These are phyloP conservation scores for Upupa epops DNA, from an alignment of 2,113 vertebrate genomes.

Conservation along the genomic window DNA sequence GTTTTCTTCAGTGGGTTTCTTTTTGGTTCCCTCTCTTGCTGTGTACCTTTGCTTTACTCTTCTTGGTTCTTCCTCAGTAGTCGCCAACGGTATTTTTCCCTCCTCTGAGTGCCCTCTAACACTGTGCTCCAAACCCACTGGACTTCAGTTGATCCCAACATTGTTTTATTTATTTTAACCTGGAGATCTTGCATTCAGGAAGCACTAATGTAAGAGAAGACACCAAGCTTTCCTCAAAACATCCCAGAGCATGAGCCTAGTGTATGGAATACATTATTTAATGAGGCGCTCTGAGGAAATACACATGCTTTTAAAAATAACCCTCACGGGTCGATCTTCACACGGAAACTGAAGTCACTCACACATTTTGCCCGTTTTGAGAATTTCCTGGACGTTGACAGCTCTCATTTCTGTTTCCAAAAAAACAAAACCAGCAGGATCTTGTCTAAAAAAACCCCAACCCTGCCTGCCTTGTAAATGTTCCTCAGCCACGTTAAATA, in stretches of 20 bases:
- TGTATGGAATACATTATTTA: neutral
- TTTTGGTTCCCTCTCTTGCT: neutral
- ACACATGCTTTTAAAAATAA: slow-evolving; percentile 47
- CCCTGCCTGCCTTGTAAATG: neutral
- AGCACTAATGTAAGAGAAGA: neutral
- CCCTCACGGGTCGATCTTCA: neutral
- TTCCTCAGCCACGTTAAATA: neutral
- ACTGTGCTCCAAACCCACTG: neutral
- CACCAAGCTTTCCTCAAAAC: neutral
- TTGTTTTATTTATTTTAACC: neutral
- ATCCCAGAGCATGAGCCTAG: neutral
- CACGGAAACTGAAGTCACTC: slow-evolving; percentile 10
- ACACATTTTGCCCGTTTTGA: slow-evolving; percentile 13
- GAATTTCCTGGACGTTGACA: slow-evolving; percentile 11
- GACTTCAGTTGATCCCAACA: neutral
- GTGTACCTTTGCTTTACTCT: neutral
- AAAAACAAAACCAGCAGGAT: neutral
- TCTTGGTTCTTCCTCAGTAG: neutral
- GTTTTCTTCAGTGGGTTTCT: neutral
- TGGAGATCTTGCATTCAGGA: neutral
- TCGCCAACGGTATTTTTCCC: neutral
- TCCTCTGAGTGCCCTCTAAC: neutral
- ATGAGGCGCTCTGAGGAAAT: slow-evolving; percentile 12
- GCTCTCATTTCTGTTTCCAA: neutral
- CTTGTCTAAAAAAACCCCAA: neutral